Conservation (phyloP, 2,888 invertebrate genomes). For the Philonicus albiceps region DNA sequence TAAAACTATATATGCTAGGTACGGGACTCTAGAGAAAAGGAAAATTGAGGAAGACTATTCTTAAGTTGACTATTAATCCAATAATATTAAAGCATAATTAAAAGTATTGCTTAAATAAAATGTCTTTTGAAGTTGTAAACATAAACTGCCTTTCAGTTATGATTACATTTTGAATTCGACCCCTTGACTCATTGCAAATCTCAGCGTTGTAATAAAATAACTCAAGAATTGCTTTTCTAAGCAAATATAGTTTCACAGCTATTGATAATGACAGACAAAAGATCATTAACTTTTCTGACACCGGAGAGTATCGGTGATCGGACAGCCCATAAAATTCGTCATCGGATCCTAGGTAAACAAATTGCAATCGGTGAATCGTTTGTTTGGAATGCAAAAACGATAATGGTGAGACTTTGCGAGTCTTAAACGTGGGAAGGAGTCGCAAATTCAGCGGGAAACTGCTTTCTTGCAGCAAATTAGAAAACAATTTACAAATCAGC, state of each 20-base stretch:
- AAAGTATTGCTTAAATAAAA: background rate
- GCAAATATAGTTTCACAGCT: background rate
- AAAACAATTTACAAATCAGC: background rate
- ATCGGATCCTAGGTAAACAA: background rate
- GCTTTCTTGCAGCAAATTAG: background rate
- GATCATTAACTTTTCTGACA: background rate
- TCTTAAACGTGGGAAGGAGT: background rate
- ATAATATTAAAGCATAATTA: background rate
- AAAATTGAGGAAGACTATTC: too few species aligned
- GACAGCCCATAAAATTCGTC: background rate
- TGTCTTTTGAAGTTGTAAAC: background rate
- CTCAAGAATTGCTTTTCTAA: background rate
- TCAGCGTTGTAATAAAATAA: background rate
- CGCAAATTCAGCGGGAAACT: background rate
- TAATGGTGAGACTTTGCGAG: background rate
- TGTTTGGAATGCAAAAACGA: background rate
- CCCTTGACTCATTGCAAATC: background rate
- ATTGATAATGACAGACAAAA: background rate
- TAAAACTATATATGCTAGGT: too few species aligned
- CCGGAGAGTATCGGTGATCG: background rate
- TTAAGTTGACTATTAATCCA: too few species aligned
- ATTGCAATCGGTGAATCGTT: background rate
- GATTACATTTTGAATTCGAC: background rate
- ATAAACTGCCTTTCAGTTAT: background rate
- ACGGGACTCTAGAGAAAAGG: too few species aligned